These are phyloP conservation scores for Xylophagus ater DNA, from an alignment of 2,888 invertebrate genomes.

Conservation along the genomic window DNA sequence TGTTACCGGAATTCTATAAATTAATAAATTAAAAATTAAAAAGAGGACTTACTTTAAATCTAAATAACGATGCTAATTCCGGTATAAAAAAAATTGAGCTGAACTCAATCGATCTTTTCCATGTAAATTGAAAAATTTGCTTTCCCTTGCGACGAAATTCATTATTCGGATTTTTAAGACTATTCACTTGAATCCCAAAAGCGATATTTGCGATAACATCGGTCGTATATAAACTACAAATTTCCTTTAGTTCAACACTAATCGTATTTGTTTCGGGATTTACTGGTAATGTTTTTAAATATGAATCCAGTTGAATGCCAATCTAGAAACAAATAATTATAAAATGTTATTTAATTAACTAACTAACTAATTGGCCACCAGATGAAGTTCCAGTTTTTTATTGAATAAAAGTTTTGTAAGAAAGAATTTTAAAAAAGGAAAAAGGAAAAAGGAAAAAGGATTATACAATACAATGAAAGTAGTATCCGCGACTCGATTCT, in stretches of 20 bases:
- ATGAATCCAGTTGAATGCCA: slow-evolving; percentile 8
- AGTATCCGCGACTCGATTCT: too few species aligned
- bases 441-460: too few species aligned
- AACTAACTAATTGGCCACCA: neutral
- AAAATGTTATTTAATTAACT: neutral
- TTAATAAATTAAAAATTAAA: neutral
- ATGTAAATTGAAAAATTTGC: slow-evolving; percentile 22
- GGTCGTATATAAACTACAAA: slow-evolving; percentile 29
- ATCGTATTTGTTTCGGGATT: slow-evolving; percentile 1
- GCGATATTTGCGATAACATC: slow-evolving; percentile 35
- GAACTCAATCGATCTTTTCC: slow-evolving; percentile 26
- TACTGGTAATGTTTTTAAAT: slow-evolving; percentile 2
- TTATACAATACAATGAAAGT: too few species aligned
- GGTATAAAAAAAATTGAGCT: slow-evolving; percentile 31
- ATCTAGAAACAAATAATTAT: slow-evolving; percentile 1
- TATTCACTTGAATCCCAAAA: slow-evolving; percentile 31
- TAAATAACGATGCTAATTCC: slow-evolving; percentile 25
- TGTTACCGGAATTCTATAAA: too few species aligned
- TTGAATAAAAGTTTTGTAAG: neutral
- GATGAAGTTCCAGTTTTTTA: neutral
- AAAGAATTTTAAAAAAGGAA: neutral
- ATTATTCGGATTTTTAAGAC: slow-evolving; percentile 27
- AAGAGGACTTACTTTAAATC: slow-evolving; percentile 22
- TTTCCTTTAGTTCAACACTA: slow-evolving; percentile 27
- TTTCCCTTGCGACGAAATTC: slow-evolving; percentile 29